Conservation (phyloP, 2,797 vertebrate species). For the Rallus crepitans region DNA sequence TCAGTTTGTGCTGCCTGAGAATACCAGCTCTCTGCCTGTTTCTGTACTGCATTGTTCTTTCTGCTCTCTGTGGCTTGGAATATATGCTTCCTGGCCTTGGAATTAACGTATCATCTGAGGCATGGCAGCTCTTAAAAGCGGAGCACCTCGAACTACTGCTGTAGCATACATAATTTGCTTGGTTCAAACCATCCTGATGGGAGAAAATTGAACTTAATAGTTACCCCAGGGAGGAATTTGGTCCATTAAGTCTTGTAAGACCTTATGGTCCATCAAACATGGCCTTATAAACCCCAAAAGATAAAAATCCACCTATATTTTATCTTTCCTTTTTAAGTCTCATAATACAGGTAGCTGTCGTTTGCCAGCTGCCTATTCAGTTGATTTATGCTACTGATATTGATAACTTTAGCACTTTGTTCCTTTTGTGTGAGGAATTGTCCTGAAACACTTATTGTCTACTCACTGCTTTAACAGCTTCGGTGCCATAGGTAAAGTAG, state of each 20-base stretch:
- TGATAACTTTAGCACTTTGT: slow-evolving; percentile 25
- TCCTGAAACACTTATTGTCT: not conserved
- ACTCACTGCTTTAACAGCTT: slow-evolving; percentile 14
- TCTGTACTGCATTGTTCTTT: not conserved
- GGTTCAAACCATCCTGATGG: not conserved
- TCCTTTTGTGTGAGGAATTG: slow-evolving; percentile 11
- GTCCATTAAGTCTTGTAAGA: slow-evolving; percentile 12
- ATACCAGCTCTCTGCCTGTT: not conserved
- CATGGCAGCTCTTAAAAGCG: not conserved
- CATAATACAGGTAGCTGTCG: not conserved
- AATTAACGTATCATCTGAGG: not conserved
- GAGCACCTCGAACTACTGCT: not conserved
- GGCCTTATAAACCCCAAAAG: slow-evolving; percentile 21
- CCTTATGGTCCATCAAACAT: not conserved
- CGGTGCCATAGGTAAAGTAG: not conserved
- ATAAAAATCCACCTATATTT: slow-evolving; percentile 48
- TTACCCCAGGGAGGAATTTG: slow-evolving; percentile 5
- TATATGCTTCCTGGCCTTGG: not conserved
- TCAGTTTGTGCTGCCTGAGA: not conserved
- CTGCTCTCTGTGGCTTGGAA: not conserved
- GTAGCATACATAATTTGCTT: not conserved
- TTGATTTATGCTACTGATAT: slow-evolving; percentile 21
- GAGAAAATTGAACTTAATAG: not conserved
- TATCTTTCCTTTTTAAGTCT: not conserved
- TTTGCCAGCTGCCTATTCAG: slow-evolving; percentile 13